Evolutionary conservation across 2,888 invertebrate genomes (phyloP), one percentile per base, ranked within the genome.

Genomic region (Pollenia amentaria): DNA sequence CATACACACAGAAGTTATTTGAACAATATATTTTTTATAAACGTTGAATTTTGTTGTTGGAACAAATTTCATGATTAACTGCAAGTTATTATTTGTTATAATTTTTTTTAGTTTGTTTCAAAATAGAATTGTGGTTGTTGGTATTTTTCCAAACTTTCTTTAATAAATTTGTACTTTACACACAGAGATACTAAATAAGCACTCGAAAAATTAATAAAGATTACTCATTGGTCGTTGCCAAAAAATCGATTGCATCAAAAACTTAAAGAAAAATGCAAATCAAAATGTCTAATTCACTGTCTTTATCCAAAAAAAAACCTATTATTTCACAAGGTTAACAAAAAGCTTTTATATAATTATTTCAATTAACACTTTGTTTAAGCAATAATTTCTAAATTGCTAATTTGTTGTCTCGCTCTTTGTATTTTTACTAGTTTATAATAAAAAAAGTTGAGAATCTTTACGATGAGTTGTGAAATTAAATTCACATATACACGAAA

Each of bases 1-100:
- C 75, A 67, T 73, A 80, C 79, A 88, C 76, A 78, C 40, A 84
- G 51, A 79, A 88, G 60, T 86, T 86, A 72, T 79, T 72, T 76
- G 67, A 78, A 53, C 29, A 69, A 81, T 76, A 82, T 82, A 29
- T 6, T 29, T 29, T 29, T 87, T 88, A 88, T 87, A 87, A 72
- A 85, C 83, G 79, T 88, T 90, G 88, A 89, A 89, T 90, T 89
- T 91, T 90, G 91, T 90, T 89, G 90, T 89, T 92, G 90, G 90
- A 91, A 91, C 92, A 92, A 93, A 93, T 93, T 93, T 93, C 93
- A 93, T 93, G 91, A 92, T 93, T 93, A 91, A 91, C 90, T 91
- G 92, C 85, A 89, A 88, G 69, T 79, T 84, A 76, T 55, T 80
- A 53, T 75, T 80, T 77, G 70, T 87, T 64, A 44, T 16, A 46